phyloP scores from a whole-genome alignment of 2,113 vertebrate genomes.

The Channa maculata region DNA sequence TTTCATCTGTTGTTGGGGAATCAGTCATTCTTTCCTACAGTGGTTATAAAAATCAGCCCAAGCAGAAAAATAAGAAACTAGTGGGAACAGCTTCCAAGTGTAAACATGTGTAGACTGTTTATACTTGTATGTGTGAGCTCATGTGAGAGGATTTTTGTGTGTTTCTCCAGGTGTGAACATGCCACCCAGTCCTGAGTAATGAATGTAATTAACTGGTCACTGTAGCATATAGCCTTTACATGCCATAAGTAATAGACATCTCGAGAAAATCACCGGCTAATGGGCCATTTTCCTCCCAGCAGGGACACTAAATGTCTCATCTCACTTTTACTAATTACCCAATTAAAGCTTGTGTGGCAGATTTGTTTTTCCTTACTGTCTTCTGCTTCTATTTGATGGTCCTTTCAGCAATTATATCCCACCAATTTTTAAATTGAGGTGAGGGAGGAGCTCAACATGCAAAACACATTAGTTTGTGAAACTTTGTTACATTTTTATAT shows the following conservation, averaged over 20 bases:
- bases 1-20: neutral
- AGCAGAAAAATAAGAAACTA: conserved; percentile 18
- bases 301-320: conserved; percentile 73
- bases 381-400: conserved; percentile 31
- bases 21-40: conserved; percentile 9
- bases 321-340: conserved; percentile 75
- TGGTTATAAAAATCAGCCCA: neutral
- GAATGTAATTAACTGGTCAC: conserved; percentile 72
- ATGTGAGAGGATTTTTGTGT: conserved; percentile 9
- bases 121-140: neutral
- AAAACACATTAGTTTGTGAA: neutral
- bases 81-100: neutral
- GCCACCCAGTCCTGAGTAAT: conserved; percentile 60
- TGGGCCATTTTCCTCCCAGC: conserved; percentile 73
- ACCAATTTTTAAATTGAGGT: no score
- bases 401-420: conserved; percentile 1
- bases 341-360: conserved; percentile 74
- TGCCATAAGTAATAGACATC: conserved; percentile 71
- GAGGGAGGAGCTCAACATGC: neutral
- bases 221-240: conserved; percentile 56
- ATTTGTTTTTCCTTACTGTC: conserved; percentile 68
- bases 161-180: conserved; percentile 54
- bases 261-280: conserved; percentile 74
- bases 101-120: conserved; percentile 29
- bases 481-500: neutral